phyloP scores from a whole-genome alignment of 2,113 vertebrate species.

The Elachura formosa region DNA sequence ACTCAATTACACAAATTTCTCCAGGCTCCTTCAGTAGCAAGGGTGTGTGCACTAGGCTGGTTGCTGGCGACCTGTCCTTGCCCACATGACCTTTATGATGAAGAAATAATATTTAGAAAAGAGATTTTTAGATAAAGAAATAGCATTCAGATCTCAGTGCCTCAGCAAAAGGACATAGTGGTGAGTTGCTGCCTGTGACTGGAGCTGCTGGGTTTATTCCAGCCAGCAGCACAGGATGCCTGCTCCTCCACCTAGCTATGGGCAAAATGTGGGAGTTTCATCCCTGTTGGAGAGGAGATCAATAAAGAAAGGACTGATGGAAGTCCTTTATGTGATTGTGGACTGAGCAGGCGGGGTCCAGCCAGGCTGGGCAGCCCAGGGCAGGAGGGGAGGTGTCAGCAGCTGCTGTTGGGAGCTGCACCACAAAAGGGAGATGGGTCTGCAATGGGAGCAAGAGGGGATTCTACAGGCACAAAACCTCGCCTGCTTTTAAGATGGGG shows the following conservation, averaged over 20 bases:
- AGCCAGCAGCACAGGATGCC: rapidly evolving
- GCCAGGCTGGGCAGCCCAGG: neutral
- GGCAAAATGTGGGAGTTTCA: neutral
- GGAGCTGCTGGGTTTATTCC: neutral
- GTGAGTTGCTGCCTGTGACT: neutral
- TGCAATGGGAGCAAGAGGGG: rapidly evolving
- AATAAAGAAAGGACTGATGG: neutral
- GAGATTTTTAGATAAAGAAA: neutral
- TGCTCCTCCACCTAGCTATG: rapidly evolving
- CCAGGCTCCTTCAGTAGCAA: neutral
- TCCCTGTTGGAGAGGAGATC: neutral
- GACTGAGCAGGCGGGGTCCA: neutral
- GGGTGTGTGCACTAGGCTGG: neutral
- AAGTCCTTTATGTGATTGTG: rapidly evolving
- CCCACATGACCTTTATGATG: neutral
- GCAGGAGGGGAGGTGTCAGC: neutral
- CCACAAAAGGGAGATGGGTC: neutral
- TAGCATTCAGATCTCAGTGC: neutral
- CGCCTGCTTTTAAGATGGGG: neutral
- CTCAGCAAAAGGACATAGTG: rapidly evolving
- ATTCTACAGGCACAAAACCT: neutral
- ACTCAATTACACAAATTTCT: constrained; percentile 6
- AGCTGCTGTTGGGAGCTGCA: neutral
- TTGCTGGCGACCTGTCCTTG: neutral
- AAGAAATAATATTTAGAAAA: neutral